Evolutionary conservation across 2,888 invertebrate genomes (phyloP), one percentile per base, ranked within the genome.

Genomic region (Drosophila sordidula): DNA sequence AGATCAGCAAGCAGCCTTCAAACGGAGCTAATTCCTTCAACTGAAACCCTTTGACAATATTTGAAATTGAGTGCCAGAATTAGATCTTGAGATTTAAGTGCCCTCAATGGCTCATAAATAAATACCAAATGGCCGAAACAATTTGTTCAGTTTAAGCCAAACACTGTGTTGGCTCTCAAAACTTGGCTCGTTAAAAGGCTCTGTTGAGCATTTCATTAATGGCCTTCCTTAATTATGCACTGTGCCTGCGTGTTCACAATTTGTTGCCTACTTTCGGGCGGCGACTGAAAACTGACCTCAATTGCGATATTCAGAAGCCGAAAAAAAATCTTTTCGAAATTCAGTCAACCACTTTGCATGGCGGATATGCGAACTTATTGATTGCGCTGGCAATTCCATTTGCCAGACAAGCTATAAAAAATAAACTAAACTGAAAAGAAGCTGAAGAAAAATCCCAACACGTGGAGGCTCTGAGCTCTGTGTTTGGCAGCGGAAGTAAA

Each of bases 321-420:
- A 25, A 39, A 51, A 39, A 16, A 54, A 52, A 57, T 42, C 26
- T 41, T 69, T 67, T 79, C 52, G 61, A 71, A 77, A 73, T 62
- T 72, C 75, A 83, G 66, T 78, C 58, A 70, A 64, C 42, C 73
- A 66, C 77, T 79, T 80, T 75, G 66, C 64, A 64, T 75, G 56
- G 55, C 64, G 78, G 59, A 77, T 82, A 78, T 79, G 44, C 68
- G 50, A 82, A 72, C 80, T 74, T 86, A 86, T 86, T 86, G 86
- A 83, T 86, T 83, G 80, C 75, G 65, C 45, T 54, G 61, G 50
- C 61, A 66, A 70, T 63, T 66, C 32, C 65, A 72, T 62, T 61
- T 47, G 25, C 44, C n/a, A 38, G 54, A 44, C 18, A 38, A 25
- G 55, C 61, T 58, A 58, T 29, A 42, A 42, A 57, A n/a, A 42